Evolutionary conservation across 2,113 vertebrate genomes (phyloP).

Genomic region (Gadus macrocephalus): DNA sequence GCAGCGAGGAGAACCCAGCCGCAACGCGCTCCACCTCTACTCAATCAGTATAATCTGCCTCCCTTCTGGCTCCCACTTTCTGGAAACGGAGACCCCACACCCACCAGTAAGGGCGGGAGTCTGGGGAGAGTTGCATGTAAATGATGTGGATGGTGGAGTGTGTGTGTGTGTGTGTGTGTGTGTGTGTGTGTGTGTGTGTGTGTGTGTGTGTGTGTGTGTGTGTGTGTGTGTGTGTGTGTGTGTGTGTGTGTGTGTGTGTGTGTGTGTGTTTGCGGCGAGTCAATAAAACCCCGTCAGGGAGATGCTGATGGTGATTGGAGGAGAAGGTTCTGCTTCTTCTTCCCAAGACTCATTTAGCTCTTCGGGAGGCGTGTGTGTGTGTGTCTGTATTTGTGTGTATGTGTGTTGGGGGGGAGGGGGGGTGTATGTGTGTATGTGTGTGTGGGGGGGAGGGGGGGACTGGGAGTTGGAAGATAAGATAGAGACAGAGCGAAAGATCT

Average conservation of each 20-base stretch:
- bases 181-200: too few relatives aligned
- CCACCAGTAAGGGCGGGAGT: constrained; percentile 44
- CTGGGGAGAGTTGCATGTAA: constrained; percentile 51
- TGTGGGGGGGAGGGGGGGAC: too few relatives aligned
- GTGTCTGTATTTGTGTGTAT: too few relatives aligned
- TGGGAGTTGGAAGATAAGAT: too few relatives aligned
- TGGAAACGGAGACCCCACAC: not conserved
- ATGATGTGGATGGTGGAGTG: constrained; percentile 51
- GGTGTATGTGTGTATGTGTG: too few relatives aligned
- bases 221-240: too few relatives aligned
- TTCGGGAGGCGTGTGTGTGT: constrained; percentile 18
- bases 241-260: too few relatives aligned
- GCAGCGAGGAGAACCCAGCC: constrained; percentile 32
- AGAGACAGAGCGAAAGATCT: too few relatives aligned
- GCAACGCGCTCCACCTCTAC: constrained; percentile 29
- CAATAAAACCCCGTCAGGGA: constrained; percentile 31
- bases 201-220: too few relatives aligned
- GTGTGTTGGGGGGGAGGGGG: too few relatives aligned
- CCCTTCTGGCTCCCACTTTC: not conserved
- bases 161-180: constrained; percentile 21
- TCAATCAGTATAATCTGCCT: constrained; percentile 70
- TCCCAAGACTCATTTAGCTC: constrained; percentile 40
- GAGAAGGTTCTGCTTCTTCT: constrained; percentile 40
- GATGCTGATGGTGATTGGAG: constrained; percentile 46
- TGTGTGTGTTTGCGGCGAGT: constrained; percentile 22